Evolutionary conservation across 1,140 invertebrate genomes (phyloP), one percentile per base, ranked within the genome.

Genomic region (Palaemon carinicauda): DNA sequence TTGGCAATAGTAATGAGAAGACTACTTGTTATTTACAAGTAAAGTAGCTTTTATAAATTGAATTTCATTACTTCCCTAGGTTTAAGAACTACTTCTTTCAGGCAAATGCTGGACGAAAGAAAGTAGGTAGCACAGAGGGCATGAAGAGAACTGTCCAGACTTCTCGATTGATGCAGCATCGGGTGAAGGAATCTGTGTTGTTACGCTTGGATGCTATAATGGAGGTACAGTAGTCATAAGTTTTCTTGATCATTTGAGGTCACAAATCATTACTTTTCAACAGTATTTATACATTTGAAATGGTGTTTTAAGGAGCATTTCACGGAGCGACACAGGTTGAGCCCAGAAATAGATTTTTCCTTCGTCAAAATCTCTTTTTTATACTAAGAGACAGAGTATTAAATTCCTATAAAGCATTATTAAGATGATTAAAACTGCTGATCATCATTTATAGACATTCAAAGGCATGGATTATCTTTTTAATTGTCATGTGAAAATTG

Each of bases 111-210:
- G 91, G 92, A 12, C 94, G 94, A 84, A 99, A 99, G 92, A 96
- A 96, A 91, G 94, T 95, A 24, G 94, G 95, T 27, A 99, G 98
- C 88, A 97, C 97, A 5, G 92, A 92, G 60, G 99, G 97, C n/a
- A 99, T 99, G 99, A 94, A 95, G 91, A 92, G 93, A 78, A 94
- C 94, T 77, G 94, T 96, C 1, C 90, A 94, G 83, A 99, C 98
- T 0, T 98, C 97, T 65, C 92, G 95, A 31, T 92, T 99, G 12
- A 91, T 99, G 1, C 93, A 95, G 90, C 92, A 96, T 90, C 93
- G 98, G 74, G 93, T 95, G 15, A 90, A 94, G 80, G 90, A 94
- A 77, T 92, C 95, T 90, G 95, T 99, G 0, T 96, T 96, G 1
- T 2, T 91, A 88, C 93, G 95, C 90, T 94, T 95, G 1, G 90